phyloP scores from a whole-genome alignment of 1,140 invertebrate genomes.

The Bombyx mori region ASM3026992v2 NC_085112.1:7384501-7385000 shows the following conservation, averaged over 20 bases:
- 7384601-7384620: conserved; percentile 30
- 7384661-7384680: conserved; percentile 21
- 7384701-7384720: conserved; percentile 12
- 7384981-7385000: too few relatives aligned
- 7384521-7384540: too few relatives aligned
- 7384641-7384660: conserved; percentile 16
- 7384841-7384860: too few relatives aligned
- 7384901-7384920: too few relatives aligned
- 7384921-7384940: too few relatives aligned
- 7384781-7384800: conserved; percentile 15
- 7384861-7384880: too few relatives aligned
- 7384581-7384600: conserved; percentile 19
- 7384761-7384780: conserved; percentile 17
- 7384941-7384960: too few relatives aligned
- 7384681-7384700: conserved; percentile 2
- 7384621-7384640: conserved; percentile 6
- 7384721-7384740: conserved; percentile 17
- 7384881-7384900: too few relatives aligned
- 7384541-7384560: neutral
- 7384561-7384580: conserved; percentile 23
- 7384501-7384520: too few relatives aligned
- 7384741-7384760: conserved; percentile 21
- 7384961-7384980: too few relatives aligned
- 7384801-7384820: too few relatives aligned
- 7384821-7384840: too few relatives aligned